Base-by-base conservation (phyloP, 1,140 invertebrate genomes). In the Drosophila melanica region DNA sequence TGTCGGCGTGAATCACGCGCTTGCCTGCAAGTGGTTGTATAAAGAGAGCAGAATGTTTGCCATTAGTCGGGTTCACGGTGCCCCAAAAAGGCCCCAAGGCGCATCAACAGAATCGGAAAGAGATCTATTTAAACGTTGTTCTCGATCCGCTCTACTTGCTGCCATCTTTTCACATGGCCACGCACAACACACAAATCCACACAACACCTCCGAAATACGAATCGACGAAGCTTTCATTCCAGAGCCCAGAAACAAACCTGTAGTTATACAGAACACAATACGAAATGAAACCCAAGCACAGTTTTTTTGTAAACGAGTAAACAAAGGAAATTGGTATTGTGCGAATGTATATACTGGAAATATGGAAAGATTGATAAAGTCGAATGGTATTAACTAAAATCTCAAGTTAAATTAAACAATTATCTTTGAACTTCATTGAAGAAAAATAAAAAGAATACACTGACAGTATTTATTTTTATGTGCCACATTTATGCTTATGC, bases 121-220 rank as follows among this genome's bases (percentile, higher is more conserved):
- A 35, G 1, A 35, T 35, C 33, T 54, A 39, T 54, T 54, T 20
- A 62, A 47, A 68, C 58, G 35, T 23, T 64, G 55, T 63, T 41
- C 11, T 42, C 2, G 23, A 33, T 68, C 75, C 72, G 82, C 79
- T 86, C 81, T 81, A 86, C 55, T 86, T 84, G 67, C 54, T 74
- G 57, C 64, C 50, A 42, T 79, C 77, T 82, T 77, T 70, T 84
- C 72, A 77, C 77, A 75, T 67, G 75, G 68, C 64, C 72, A 79
- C 70, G n/a, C 42, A 68, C 44, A 51, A 44, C 16, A 59, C 30
- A 51, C 50, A 55, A 39, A 9, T 20, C 3, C 60, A 42, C 63
- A 63, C 23, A 72, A 62, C 63, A 65, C 75, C 47, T 71, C 37
- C 16, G 39, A 69, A 47, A 59, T 23, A 12, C 35, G 33, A 48